phyloP scores from a whole-genome alignment of 2,797 vertebrate species.

The Dryobates pubescens region DNA sequence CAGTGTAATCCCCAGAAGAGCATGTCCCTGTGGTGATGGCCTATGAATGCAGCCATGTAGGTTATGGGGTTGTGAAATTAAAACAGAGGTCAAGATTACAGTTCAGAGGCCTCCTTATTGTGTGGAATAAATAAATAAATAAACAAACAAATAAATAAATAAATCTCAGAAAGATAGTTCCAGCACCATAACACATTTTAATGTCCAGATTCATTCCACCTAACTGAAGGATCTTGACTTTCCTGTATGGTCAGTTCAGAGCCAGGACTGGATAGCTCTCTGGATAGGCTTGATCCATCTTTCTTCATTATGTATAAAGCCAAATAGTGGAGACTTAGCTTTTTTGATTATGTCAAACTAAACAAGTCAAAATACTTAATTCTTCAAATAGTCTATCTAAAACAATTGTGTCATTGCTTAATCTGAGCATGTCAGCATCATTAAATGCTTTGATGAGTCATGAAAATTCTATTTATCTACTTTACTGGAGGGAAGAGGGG shows the following conservation, averaged over 20 bases:
- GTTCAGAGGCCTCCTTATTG: neutral
- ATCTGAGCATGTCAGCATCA: neutral
- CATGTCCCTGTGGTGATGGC: neutral
- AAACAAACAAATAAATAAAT: neutral
- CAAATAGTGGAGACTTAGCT: neutral
- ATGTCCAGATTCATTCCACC: neutral
- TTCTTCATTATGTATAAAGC: neutral
- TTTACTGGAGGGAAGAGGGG: accelerated
- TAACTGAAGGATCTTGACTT: neutral
- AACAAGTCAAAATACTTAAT: neutral
- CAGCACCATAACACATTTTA: neutral
- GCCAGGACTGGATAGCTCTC: neutral
- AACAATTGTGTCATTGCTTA: neutral
- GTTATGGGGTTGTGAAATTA: neutral
- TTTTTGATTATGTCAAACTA: neutral
- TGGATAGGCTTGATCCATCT: neutral
- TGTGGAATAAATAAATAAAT: neutral
- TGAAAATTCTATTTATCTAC: neutral
- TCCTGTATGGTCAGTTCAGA: neutral
- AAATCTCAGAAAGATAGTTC: neutral
- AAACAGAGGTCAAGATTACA: neutral
- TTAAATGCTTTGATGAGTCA: neutral
- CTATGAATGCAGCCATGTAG: neutral
- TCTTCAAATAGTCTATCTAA: neutral
- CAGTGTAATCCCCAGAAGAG: neutral